A percentile compares a stretch with the other conserved stretches of the same genome.
These are phyloP conservation scores for Eupristina koningsbergeri DNA, from an alignment of 1,140 invertebrate genomes.

Conservation along the genomic window DNA sequence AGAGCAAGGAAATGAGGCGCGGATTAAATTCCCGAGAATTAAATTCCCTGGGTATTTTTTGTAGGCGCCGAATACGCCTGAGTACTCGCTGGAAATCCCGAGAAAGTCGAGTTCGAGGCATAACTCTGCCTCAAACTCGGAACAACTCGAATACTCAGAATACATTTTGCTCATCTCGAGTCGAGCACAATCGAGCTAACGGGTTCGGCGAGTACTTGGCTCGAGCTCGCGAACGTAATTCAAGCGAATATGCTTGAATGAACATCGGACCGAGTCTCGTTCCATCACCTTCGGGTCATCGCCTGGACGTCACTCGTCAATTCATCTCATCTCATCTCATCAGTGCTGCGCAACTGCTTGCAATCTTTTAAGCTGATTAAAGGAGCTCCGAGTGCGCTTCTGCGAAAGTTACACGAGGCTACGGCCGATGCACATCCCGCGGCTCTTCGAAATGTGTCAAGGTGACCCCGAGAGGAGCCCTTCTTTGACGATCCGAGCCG, in stretches of 20 bases:
- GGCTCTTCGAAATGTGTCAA: background rate
- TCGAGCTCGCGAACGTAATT: background rate
- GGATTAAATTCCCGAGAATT: no score
- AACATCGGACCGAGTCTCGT: background rate
- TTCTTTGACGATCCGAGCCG: no score
- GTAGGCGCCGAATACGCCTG: no score
- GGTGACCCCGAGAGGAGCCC: no score
- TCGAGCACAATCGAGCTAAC: background rate
- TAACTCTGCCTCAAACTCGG: no score
- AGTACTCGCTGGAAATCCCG: no score
- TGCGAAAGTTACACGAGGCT: background rate
- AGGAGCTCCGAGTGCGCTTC: background rate
- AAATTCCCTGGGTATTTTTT: no score
- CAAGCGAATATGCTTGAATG: background rate
- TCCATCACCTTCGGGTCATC: no score
- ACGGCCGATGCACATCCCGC: background rate
- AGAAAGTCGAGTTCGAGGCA: no score
- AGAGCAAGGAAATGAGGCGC: no score
- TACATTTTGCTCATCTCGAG: background rate
- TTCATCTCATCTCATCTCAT: no score
- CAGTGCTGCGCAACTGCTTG: background rate
- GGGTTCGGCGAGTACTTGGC: background rate
- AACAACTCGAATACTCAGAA: background rate
- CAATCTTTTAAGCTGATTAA: slow-evolving; percentile 1
- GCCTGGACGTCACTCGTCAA: no score